These are phyloP conservation scores for Apostichopus japonicus DNA, from an alignment of 35 echinoderm and acorn worm species.

Conservation along the genomic window DNA sequence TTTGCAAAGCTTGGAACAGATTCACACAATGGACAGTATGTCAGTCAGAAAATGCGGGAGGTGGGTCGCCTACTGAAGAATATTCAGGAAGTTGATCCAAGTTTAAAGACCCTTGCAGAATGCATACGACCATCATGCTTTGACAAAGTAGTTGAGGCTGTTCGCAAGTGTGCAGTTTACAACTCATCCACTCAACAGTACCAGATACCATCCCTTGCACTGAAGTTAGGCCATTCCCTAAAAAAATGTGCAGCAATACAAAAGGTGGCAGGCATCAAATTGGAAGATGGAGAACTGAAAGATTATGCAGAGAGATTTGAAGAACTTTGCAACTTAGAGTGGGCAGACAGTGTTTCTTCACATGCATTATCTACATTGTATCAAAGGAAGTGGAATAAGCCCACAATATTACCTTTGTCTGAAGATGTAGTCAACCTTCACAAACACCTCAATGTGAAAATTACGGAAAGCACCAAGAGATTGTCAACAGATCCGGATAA, in stretches of 20 bases:
- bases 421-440: no score
- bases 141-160: conserved; percentile 23
- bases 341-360: no score
- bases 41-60: conserved; percentile 75
- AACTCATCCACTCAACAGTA: conserved; percentile 54
- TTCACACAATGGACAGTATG: conserved; percentile 42
- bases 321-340: no score
- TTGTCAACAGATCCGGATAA: neutral
- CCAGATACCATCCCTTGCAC: conserved; percentile 62
- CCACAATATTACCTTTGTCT: no score
- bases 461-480: no score
- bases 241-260: conserved; percentile 65
- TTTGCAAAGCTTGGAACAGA: conserved; percentile 33
- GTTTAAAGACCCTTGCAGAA: conserved; percentile 13
- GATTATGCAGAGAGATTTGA: neutral
- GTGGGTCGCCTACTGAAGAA: conserved; percentile 39
- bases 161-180: conserved; percentile 6
- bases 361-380: no score
- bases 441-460: no score
- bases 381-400: no score
- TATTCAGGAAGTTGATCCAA: neutral
- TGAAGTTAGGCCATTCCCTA: conserved; percentile 73
- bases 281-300: neutral
- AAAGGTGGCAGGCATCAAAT: conserved; percentile 49
- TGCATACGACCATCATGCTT: conserved; percentile 31